Evolutionary conservation across 2,888 invertebrate genomes (phyloP).

Genomic region (Eustalomyia histrio): DNA sequence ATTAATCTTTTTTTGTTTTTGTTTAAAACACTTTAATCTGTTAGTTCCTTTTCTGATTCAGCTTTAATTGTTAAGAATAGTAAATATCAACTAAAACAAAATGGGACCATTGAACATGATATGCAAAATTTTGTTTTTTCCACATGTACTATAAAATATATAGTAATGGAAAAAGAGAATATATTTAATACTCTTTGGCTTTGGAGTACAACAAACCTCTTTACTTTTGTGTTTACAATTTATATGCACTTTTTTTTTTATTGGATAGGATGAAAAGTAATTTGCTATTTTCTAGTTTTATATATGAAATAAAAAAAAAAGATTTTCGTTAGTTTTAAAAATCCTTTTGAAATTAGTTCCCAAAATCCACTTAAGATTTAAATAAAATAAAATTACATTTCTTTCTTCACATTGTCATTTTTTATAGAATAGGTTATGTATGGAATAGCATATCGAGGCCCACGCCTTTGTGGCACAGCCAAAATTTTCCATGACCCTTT

Average conservation of each 20-base stretch:
- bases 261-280: no score
- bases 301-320: no score
- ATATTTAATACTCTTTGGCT: background rate
- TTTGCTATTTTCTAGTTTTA: no score
- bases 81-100: slow-evolving; percentile 50
- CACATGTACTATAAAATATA: background rate
- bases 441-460: no score
- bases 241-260: background rate
- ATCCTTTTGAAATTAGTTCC: no score
- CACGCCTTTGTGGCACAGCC: no score
- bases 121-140: slow-evolving; percentile 29
- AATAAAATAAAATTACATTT: no score
- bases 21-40: background rate
- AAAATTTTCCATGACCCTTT: no score
- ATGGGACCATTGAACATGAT: slow-evolving; percentile 50
- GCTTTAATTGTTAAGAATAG: slow-evolving; percentile 8
- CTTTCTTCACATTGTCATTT: no score
- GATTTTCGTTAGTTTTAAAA: no score
- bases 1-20: background rate
- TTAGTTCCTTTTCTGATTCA: background rate
- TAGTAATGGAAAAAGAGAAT: slow-evolving; percentile 7
- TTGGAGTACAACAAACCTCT: background rate
- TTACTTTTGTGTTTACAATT: background rate
- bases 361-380: no score
- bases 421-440: no score